phyloP scores from a whole-genome alignment of 53 echinoderm and acorn worm species.

The Apostichopus leukothele region DNA sequence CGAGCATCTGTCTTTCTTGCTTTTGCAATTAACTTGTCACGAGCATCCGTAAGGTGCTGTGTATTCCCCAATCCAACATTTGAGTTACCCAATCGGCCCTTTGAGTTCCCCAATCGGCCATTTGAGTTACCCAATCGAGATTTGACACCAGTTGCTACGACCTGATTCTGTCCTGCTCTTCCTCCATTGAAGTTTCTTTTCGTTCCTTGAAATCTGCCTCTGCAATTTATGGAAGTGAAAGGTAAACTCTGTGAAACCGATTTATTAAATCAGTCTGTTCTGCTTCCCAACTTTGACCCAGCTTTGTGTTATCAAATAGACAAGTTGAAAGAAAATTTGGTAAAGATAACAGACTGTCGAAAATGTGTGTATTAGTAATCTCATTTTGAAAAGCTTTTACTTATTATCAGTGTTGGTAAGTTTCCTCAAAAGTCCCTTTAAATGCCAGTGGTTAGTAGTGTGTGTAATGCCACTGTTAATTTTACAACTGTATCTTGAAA shows the following conservation, averaged over 20 bases:
- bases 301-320: no score
- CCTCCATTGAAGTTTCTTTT: neutral
- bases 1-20: constrained; percentile 56
- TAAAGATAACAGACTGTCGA: no score
- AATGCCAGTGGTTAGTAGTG: no score
- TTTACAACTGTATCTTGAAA: no score
- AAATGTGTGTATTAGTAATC: no score
- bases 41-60: constrained; percentile 40
- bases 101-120: constrained; percentile 6
- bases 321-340: no score
- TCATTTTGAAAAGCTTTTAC: no score
- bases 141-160: neutral
- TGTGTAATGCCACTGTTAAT: no score
- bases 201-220: constrained; percentile 2
- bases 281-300: neutral
- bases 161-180: neutral
- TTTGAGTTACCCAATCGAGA: neutral
- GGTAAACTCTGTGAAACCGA: neutral
- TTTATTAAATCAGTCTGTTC: neutral
- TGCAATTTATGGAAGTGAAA: neutral
- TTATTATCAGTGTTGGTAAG: no score
- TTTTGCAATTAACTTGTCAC: constrained; percentile 54
- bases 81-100: neutral
- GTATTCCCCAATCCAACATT: neutral
- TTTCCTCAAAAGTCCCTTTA: no score